These are phyloP conservation scores for Eulemur mongoz DNA, from an alignment of 2,797 vertebrate genomes.

Conservation along the genomic window DNA sequence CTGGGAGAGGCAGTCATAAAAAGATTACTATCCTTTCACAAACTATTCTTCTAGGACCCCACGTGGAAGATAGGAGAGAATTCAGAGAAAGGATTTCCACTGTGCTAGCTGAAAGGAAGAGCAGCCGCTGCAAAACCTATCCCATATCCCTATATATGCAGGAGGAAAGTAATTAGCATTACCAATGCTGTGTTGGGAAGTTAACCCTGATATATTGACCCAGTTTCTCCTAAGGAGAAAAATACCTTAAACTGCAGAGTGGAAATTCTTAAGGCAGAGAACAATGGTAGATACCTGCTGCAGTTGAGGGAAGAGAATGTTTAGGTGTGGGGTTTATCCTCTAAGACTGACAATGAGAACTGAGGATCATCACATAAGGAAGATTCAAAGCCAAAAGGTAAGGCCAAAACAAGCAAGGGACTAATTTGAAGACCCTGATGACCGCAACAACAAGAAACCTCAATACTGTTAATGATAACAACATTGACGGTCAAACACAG, in stretches of 20 bases:
- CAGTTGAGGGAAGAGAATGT: neutral
- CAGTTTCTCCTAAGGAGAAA: neutral
- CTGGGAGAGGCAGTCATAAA: neutral
- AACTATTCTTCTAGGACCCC: neutral
- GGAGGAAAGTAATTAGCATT: neutral
- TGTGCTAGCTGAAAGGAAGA: too few species aligned
- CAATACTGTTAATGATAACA: neutral
- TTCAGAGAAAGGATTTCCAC: neutral
- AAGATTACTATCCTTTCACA: neutral
- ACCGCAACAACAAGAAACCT: neutral
- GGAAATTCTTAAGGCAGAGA: neutral
- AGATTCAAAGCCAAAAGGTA: neutral
- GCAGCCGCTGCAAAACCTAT: neutral
- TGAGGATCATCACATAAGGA: neutral
- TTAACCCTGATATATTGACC: too few species aligned
- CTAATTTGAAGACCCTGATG: neutral
- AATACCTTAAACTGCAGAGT: neutral
- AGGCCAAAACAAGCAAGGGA: neutral
- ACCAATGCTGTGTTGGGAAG: neutral
- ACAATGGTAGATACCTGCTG: neutral
- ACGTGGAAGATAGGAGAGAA: neutral
- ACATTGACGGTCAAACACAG: neutral
- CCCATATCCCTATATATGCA: too few species aligned
- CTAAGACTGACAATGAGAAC: neutral
- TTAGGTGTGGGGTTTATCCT: neutral